phyloP scores from a whole-genome alignment of 1,140 invertebrate genomes.

The Conus ventricosus region DNA sequence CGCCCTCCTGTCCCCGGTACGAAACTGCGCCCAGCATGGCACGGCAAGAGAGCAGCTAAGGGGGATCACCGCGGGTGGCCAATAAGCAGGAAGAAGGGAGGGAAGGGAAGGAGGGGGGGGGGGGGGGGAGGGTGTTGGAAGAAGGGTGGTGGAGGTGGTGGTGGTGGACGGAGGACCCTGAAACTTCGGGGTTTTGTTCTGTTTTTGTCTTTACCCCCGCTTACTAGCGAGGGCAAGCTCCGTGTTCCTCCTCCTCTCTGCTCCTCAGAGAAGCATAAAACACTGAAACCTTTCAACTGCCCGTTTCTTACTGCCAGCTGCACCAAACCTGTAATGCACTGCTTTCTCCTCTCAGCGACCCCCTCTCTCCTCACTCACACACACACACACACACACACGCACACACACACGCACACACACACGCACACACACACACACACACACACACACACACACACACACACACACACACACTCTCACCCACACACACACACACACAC shows the following conservation, averaged over 20 bases:
- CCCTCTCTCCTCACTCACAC: neutral
- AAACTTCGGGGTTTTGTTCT: neutral
- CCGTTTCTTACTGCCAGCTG: neutral
- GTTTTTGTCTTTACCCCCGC: neutral
- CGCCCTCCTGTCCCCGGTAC: neutral
- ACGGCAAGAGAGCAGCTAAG: neutral
- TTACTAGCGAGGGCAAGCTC: neutral
- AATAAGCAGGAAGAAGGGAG: neutral
- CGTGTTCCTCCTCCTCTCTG: neutral
- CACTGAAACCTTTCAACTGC: neutral
- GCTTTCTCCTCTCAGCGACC: neutral
- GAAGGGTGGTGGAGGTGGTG: no score
- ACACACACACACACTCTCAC: no score
- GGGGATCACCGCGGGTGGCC: neutral
- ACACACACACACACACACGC: no score
- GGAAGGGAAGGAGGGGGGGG: neutral
- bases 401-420: no score
- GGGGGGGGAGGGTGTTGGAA: no score
- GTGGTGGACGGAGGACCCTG: no score
- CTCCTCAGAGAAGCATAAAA: conserved; percentile 2
- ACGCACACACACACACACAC: no score
- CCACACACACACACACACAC: no score
- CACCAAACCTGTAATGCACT: neutral
- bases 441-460: no score
- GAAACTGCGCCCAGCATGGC: neutral